phyloP scores from a whole-genome alignment of 2,888 invertebrate species.

The Zele albiditarsus region DNA sequence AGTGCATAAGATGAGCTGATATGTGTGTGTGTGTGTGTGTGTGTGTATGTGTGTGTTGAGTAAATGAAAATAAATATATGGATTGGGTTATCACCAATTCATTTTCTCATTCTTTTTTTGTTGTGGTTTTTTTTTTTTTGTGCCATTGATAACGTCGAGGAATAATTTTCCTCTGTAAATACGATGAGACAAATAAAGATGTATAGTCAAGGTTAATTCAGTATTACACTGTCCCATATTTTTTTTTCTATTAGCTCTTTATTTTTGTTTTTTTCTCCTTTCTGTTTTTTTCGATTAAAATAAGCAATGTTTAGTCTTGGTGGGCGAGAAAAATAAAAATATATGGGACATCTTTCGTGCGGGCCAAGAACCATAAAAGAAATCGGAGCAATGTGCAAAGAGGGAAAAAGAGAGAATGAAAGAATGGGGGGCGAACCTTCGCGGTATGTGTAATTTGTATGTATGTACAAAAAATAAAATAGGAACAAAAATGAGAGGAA shows the following conservation, averaged over 20 bases:
- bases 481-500: neutral
- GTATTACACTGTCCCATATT: neutral
- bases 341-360: too few species aligned
- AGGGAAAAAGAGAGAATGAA: neutral
- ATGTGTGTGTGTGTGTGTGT: too few species aligned
- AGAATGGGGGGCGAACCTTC: neutral
- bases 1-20: too few species aligned
- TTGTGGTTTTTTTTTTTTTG: slow-evolving; percentile 8
- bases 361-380: neutral
- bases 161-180: neutral
- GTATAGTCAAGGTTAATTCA: neutral
- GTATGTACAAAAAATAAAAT: neutral
- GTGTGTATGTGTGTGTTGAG: too few species aligned
- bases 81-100: neutral
- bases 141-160: neutral
- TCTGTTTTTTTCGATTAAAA: neutral
- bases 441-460: neutral
- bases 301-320: neutral
- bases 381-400: neutral
- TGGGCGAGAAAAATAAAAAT: neutral
- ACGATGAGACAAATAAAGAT: neutral
- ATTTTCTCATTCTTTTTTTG: neutral
- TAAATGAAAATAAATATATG: too few species aligned
- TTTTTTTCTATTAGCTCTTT: neutral
- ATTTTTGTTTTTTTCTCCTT: neutral